Base-by-base conservation (phyloP, 2,888 invertebrate genomes). In the Pammene fasciana region DNA sequence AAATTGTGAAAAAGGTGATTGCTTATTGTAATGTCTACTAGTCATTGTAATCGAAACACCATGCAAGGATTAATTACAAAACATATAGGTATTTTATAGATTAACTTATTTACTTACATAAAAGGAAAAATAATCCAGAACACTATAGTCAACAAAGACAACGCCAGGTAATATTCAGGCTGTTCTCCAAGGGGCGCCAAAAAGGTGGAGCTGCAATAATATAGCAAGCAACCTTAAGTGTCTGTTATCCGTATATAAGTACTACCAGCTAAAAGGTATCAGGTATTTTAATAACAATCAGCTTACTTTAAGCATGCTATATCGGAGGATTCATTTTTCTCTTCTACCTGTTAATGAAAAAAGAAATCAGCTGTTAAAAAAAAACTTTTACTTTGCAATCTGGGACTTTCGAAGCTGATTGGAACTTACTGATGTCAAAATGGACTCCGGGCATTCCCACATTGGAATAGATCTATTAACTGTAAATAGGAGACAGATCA, bases 401-500 rank as follows among this genome's bases (percentile, higher is more conserved):
- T 38, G 9, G 38, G 38, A 38, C 2, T 38, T 38, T 0, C 38
- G 6, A 9, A 9, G 2, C 2, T 38, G 0, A 7, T 38, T 45
- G 11, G 6, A 43, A 64, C 68, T 68, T 64, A 64, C 68, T 38
- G 56, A 34, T 36, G 48, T 34, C 16, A 45, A 2, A 43, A 26
- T 16, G 9, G 18, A 36, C 10, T 50, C 43, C 10, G 52, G 3
- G 76, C 95, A 95, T 76, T 94, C 94, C 68, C 81, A 79, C 76
- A 94, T 94, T 0, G 94, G 94, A 48, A 94, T 83, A 0, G 93
- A 86, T 71, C 93, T 93, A 74, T 92, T 93, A 18, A 93, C 78
- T 3, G 93, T 88, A 89, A 94, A 94, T 10, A 94, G 85, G 67
- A 94, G 88, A 78, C 94, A 94, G 34, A 93, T 92, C 41, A 62